Base-by-base conservation (phyloP, 2,797 vertebrate genomes). In the Liparis tanakae region DNA sequence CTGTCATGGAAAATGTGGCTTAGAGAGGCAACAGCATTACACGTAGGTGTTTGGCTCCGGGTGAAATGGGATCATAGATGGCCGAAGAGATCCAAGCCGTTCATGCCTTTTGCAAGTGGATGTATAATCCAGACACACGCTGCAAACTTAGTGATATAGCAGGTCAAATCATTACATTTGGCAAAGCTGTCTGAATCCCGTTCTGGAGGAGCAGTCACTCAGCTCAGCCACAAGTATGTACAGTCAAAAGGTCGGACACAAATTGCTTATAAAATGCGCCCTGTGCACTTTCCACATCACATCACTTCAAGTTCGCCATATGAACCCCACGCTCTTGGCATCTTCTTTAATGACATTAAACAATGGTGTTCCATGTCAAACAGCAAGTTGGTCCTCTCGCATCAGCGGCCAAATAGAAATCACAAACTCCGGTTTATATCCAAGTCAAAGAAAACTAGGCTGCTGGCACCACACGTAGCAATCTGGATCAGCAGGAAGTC, bases 321-420 rank as follows among this genome's bases (percentile, higher is more conserved):
- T 85, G 85, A 91, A 91, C 88, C 83, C 88, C 51, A 7, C 83
- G 88, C 79, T 88, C 84, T 85, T 88, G 90, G 88, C 85, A 20
- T 85, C 70, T 46, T 69, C 77, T 50, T 51, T 75, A 67, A 76
- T 81, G 80, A 72, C 80, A 83, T 90, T 89, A 88, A 84, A 90
- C 85, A 88, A 88, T 64, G 72, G 79, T 67, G 81, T 81, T 88
- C 83, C 81, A 70, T 81, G 88, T 89, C 77, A 83, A 86, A 85
- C 64, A 81, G 70, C 72, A 70, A 79, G 75, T 64, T 80, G 78
- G 80, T 84, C 86, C 72, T 77, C 72, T 80, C 44, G 63, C 73
- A 80, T 89, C 74, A 81, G 6, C 13, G 34, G 86, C 84, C 83
- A 88, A 87, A 81, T 12, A 79, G 74, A 88, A 87, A 87, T 86